phyloP scores from a whole-genome alignment of 2,113 vertebrate species.

The Nyctereutes procyonoides region DNA sequence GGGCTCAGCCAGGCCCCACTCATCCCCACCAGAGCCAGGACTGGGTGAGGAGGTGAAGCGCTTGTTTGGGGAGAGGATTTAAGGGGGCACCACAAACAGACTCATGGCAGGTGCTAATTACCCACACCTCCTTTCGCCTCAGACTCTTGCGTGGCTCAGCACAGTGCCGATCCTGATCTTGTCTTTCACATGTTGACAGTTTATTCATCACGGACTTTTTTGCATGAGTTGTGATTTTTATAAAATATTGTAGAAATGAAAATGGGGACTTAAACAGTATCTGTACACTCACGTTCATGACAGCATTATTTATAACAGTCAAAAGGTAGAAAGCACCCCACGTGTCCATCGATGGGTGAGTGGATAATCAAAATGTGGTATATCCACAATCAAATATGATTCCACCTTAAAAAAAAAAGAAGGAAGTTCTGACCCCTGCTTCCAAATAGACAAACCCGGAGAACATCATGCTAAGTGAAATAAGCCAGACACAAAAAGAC shows the following conservation, averaged over 20 bases:
- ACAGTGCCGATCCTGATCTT: background rate
- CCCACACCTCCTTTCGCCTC: background rate
- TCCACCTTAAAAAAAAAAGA: too few relatives aligned
- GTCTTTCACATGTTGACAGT: background rate
- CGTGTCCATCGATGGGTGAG: background rate
- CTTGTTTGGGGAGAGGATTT: rapidly evolving
- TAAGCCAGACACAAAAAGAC: background rate
- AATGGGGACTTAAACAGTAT: background rate
- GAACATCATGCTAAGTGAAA: background rate
- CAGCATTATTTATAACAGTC: background rate
- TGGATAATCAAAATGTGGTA: background rate
- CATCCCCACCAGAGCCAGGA: background rate
- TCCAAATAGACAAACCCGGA: background rate
- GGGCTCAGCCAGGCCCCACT: rapidly evolving
- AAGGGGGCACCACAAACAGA: rapidly evolving
- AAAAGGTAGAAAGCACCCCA: background rate
- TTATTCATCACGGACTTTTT: background rate
- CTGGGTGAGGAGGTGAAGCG: rapidly evolving
- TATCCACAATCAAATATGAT: too few relatives aligned
- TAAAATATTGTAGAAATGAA: background rate
- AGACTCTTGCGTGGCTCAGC: background rate
- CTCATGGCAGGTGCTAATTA: rapidly evolving
- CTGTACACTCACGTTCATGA: background rate
- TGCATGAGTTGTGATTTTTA: background rate
- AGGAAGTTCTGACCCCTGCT: background rate